A percentile compares a stretch with the other conserved stretches of the same genome.
Conservation (phyloP, 1,140 invertebrate genomes). For the Drosophila sechellia region DNA sequence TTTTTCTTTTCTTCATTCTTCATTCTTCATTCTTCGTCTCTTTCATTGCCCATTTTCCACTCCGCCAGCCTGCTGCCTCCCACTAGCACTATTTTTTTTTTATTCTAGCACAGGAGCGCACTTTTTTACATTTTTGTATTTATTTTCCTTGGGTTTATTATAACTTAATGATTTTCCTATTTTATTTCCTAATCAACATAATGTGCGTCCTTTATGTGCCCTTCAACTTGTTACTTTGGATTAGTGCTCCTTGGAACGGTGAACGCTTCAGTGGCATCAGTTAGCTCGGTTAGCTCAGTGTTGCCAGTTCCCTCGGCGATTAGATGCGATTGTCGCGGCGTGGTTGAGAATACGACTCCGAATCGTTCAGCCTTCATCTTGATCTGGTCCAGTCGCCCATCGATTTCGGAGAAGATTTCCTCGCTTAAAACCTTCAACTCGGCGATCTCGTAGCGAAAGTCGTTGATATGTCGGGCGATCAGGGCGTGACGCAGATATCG, state of each 20-base stretch:
- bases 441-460: constrained; percentile 28
- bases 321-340: background rate
- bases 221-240: background rate
- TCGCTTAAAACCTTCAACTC: constrained; percentile 14
- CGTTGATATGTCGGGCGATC: constrained; percentile 18
- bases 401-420: constrained; percentile 23
- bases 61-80: background rate
- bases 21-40: background rate
- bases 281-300: too few species aligned
- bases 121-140: background rate
- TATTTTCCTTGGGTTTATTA: too few species aligned
- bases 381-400: constrained; percentile 13
- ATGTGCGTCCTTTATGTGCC: too few species aligned
- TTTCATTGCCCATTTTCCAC: constrained; percentile 3
- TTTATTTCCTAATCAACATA: background rate
- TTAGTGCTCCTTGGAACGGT: background rate
- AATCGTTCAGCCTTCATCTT: background rate
- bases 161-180: background rate
- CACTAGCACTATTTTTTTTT: background rate
- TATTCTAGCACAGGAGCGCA: constrained; percentile 6
- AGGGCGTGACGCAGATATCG: background rate
- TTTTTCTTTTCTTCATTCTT: constrained; percentile 20
- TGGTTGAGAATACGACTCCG: background rate
- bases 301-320: background rate
- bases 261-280: background rate